phyloP scores from a whole-genome alignment of 2,113 vertebrate species.

The Lethenteron reissneri region DNA sequence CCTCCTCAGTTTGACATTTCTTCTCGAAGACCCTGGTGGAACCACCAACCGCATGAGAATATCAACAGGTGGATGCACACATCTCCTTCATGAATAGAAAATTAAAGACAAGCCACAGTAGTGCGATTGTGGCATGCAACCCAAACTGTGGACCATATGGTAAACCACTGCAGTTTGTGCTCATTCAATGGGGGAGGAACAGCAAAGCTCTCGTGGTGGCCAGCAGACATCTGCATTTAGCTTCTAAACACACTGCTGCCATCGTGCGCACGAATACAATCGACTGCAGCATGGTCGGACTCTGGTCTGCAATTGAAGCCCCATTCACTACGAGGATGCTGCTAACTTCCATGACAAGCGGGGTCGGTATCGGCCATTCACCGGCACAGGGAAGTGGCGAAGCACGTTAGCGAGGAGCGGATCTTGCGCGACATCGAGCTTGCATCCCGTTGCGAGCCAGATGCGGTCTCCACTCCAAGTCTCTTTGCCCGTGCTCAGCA shows the following conservation, averaged over 20 bases:
- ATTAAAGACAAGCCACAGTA: too few relatives aligned
- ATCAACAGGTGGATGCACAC: too few relatives aligned
- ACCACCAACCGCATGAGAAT: too few relatives aligned
- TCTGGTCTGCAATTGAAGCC: too few relatives aligned
- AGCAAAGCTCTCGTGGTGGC: not conserved
- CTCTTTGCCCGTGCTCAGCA: slow-evolving; percentile 17
- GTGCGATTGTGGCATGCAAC: too few relatives aligned
- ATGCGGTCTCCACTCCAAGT: slow-evolving; percentile 27
- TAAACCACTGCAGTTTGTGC: too few relatives aligned
- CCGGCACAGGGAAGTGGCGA: slow-evolving; percentile 27
- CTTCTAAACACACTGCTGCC: not conserved
- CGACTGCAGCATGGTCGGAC: not conserved
- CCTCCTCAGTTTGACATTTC: too few relatives aligned
- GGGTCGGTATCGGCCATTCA: slow-evolving; percentile 6
- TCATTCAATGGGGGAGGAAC: not conserved
- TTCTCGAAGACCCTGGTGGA: too few relatives aligned
- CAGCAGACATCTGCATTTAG: not conserved
- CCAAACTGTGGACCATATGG: too few relatives aligned
- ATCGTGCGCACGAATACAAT: not conserved
- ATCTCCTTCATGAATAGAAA: too few relatives aligned
- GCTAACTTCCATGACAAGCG: not conserved
- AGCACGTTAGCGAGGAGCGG: slow-evolving; percentile 25
- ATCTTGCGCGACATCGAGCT: slow-evolving; percentile 28
- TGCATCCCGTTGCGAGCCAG: slow-evolving; percentile 36
- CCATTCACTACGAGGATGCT: not conserved